Percentiles rank a stretch among this genome's conserved stretches.
These are phyloP conservation scores for Drosophila emarginata DNA, from an alignment of 2,888 invertebrate genomes.

Conservation along the genomic window DNA sequence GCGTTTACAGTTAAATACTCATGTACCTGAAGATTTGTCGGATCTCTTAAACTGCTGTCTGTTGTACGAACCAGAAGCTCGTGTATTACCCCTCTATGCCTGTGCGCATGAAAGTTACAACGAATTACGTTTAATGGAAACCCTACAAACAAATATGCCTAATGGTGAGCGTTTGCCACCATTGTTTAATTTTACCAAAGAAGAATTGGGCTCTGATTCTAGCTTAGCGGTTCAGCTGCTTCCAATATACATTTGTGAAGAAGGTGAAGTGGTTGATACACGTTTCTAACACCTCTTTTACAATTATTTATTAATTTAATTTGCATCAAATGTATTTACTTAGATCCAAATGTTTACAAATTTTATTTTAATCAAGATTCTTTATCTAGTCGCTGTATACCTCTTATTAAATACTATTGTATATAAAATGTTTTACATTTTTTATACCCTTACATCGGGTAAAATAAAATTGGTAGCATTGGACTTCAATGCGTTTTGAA, in stretches of 20 bases:
- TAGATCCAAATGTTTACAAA: too few species aligned
- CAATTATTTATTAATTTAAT: not conserved
- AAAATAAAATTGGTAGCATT: too few species aligned
- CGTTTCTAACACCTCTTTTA: not conserved
- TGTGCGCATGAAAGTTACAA: constrained; percentile 99
- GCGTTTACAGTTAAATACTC: constrained; percentile 92
- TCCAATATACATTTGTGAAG: constrained; percentile 36
- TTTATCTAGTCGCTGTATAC: not conserved
- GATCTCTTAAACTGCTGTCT: constrained; percentile 93
- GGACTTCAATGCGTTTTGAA: too few species aligned
- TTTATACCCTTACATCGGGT: too few species aligned
- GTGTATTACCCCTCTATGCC: constrained; percentile 96
- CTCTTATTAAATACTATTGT: not conserved
- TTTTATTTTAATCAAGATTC: not conserved
- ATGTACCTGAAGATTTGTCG: constrained; percentile 94
- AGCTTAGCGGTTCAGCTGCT: constrained; percentile 58
- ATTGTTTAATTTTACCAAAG: constrained; percentile 97
- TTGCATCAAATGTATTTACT: not conserved
- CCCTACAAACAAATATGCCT: constrained; percentile 93
- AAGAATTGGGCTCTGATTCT: constrained; percentile 82
- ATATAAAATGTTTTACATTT: not conserved
- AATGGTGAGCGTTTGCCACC: constrained; percentile 96
- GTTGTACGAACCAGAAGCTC: constrained; percentile 97
- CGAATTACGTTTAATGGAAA: constrained; percentile 91
- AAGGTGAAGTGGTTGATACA: not conserved